Evolutionary conservation across 2,113 vertebrate species (phyloP).

Genomic region (Pseudopodoces humilis): DNA sequence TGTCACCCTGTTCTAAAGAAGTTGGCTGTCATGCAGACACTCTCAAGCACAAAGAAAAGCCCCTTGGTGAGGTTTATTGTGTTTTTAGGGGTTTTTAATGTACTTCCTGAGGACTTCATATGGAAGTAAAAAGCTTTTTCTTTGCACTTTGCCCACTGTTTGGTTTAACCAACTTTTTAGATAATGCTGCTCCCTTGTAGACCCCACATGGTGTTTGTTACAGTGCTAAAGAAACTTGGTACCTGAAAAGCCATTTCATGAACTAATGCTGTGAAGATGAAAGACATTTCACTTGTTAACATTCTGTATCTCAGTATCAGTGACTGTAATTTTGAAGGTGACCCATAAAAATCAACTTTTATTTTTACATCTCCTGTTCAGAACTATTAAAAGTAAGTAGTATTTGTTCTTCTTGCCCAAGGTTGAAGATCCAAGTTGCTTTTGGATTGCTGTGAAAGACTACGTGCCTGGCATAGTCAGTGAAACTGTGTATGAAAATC

Average conservation of each 20-base stretch:
- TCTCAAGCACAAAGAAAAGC: neutral
- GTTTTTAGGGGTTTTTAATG: rapidly evolving
- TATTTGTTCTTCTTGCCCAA: neutral
- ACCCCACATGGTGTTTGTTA: rapidly evolving
- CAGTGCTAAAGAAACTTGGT: neutral
- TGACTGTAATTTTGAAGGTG: neutral
- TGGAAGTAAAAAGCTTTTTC: neutral
- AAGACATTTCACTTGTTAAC: neutral
- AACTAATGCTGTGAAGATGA: neutral
- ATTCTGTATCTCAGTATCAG: neutral
- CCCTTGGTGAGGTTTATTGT: neutral
- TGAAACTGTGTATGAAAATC: slow-evolving; percentile 68
- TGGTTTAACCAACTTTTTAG: neutral
- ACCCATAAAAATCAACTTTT: neutral
- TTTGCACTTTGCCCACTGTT: neutral
- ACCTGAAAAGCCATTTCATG: neutral
- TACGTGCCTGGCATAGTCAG: neutral
- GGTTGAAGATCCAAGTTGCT: slow-evolving; percentile 76
- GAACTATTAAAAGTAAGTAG: neutral
- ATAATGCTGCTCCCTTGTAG: neutral
- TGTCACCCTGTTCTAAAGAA: rapidly evolving
- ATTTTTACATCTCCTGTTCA: neutral
- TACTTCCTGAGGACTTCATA: neutral
- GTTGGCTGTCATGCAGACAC: neutral
- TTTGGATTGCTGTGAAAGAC: slow-evolving; percentile 75